phyloP scores from a whole-genome alignment of 2,888 invertebrate species.

The Heterodera filipjevi region DNA sequence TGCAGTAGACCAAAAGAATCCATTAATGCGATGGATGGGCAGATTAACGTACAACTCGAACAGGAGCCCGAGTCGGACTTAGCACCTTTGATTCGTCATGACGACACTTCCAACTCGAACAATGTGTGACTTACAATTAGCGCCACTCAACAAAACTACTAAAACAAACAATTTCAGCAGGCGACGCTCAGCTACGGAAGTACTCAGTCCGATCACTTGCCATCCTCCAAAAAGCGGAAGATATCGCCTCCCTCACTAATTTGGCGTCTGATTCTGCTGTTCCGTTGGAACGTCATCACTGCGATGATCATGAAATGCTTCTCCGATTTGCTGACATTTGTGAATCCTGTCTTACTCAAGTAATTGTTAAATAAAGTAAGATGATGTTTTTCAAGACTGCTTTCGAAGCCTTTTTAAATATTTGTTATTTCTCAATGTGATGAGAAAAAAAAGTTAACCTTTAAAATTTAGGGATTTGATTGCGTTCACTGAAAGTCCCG shows the following conservation, averaged over 20 bases:
- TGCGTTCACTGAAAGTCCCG: slow-evolving; percentile 55
- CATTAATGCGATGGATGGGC: not conserved
- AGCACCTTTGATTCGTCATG: not conserved
- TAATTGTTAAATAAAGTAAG: too few relatives aligned
- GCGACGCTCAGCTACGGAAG: not conserved
- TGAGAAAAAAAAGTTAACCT: not conserved
- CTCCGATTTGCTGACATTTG: slow-evolving; percentile 58
- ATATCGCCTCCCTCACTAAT: slow-evolving; percentile 53
- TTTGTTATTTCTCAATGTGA: too few relatives aligned
- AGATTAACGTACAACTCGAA: not conserved
- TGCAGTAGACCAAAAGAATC: not conserved
- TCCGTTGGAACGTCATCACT: slow-evolving; percentile 57
- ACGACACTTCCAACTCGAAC: not conserved
- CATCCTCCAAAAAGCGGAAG: not conserved
- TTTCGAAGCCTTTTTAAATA: too few relatives aligned
- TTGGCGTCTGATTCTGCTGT: slow-evolving; percentile 51
- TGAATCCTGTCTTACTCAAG: slow-evolving; percentile 59
- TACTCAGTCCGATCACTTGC: slow-evolving; percentile 30
- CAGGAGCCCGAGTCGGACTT: not conserved
- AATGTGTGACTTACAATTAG: not conserved
- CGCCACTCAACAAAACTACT: not conserved
- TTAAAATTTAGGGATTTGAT: slow-evolving; percentile 52
- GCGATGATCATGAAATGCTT: slow-evolving; percentile 58
- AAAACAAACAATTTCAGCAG: slow-evolving; percentile 16
- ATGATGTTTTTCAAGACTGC: too few relatives aligned